Base-by-base conservation (phyloP, 2,888 invertebrate species). In the Cheilosia variabilis region DNA sequence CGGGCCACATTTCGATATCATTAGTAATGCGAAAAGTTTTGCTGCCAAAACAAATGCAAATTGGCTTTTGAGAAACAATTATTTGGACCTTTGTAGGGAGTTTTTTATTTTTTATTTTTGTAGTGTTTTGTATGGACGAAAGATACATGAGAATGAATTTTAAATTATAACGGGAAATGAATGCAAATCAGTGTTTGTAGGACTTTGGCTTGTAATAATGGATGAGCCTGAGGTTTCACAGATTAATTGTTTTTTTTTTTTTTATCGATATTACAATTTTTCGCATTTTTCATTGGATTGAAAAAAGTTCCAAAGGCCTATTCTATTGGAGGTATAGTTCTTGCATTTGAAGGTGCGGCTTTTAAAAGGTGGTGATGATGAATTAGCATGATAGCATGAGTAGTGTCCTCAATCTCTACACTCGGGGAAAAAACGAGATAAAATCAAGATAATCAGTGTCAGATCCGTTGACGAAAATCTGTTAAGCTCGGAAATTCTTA, bases 51-150 rank as follows among this genome's bases (percentile, higher is more conserved):
- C 50, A 71, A 53, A 77, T 77, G 82, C 65, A 82, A 82, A 82
- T 82, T 82, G 77, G 76, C 65, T 71, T 76, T 82, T 77, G 65
- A 19, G 60, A 76, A 77, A 71, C 77, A 77, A 77, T 77, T 81
- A 45, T 58, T 43, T 31, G 52, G 50, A 65, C 55, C 63, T 75
- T 75, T 81, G 69, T 55, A 41, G 47, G 31, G 15, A 13, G 22
- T 24, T 5, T 24, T 5, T 15, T 52, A 24, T 13, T 19, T 19
- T 52, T 15, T 24, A n/a, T 24, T 24, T 5, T 50, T 9, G n/a
- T 50, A 50, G 45, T 47, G 45, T 47, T 47, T n/a, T 17, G 3
- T 37, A 3, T 52, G 52, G 1, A 52, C 10, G 10, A 19, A 10
- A 52, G 15, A 4, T 27, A 13, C 24, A 52, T n/a, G 22, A 15